A percentile compares a stretch with the other conserved stretches of the same genome.
These are phyloP conservation scores for Rattus rattus DNA, from an alignment of 2,113 vertebrate genomes.

Conservation along the genomic window DNA sequence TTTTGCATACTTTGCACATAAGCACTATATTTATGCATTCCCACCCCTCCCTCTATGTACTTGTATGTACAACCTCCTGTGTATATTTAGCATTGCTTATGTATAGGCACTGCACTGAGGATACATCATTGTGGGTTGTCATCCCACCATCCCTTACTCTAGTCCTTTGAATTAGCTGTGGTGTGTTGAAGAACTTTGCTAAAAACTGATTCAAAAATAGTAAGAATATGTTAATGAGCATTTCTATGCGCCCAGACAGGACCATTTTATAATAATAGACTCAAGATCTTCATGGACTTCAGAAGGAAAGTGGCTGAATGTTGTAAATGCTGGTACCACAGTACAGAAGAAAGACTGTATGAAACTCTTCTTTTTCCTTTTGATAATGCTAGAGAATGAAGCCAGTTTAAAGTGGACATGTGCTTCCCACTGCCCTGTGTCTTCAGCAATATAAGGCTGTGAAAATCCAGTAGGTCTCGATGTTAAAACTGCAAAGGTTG, in stretches of 20 bases:
- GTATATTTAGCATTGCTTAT: background rate
- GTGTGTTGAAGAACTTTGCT: background rate
- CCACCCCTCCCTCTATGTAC: background rate
- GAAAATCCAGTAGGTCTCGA: background rate
- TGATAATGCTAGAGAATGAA: background rate
- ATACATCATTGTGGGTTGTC: background rate
- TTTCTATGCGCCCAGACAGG: background rate
- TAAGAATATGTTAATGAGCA: background rate
- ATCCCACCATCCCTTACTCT: background rate
- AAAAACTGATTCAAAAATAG: background rate
- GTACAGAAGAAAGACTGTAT: background rate
- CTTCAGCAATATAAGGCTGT: background rate
- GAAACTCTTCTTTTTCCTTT: background rate
- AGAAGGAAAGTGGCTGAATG: background rate
- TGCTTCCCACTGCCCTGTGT: background rate
- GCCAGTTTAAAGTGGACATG: background rate
- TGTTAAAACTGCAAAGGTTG: background rate
- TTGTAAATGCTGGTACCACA: background rate
- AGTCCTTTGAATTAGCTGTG: background rate
- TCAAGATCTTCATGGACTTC: background rate
- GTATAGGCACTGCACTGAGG: background rate
- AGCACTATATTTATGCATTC: background rate
- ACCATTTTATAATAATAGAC: background rate
- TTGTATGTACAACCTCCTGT: background rate
- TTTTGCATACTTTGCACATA: background rate